These are phyloP conservation scores for Caenorhabditis sp. DNA, from an alignment of 2,888 invertebrate species.

Conservation along the genomic window DNA sequence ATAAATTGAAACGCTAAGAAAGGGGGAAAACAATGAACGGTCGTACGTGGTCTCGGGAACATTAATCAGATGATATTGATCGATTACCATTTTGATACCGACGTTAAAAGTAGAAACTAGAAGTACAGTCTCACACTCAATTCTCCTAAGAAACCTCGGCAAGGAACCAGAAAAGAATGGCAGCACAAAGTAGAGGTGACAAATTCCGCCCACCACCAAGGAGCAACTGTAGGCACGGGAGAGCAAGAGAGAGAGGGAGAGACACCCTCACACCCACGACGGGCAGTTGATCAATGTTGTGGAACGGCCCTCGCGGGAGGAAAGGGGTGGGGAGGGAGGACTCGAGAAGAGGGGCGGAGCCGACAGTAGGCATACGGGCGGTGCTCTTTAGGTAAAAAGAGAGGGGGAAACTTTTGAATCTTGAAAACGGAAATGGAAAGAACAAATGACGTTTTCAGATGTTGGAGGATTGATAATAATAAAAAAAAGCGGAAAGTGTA, in stretches of 20 bases:
- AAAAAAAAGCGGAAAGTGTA: neutral
- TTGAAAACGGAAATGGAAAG: neutral
- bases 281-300: constrained; percentile 42
- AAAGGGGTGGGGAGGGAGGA: constrained; percentile 8
- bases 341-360: constrained; percentile 23
- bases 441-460: neutral
- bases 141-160: too few relatives aligned
- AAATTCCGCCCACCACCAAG: neutral
- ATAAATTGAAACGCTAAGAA: neutral
- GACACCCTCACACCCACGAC: constrained; percentile 19
- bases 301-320: constrained; percentile 21
- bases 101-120: neutral
- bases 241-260: neutral
- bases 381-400: constrained; percentile 17
- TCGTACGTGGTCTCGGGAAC: too few relatives aligned
- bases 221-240: neutral
- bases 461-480: neutral
- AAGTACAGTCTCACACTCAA: too few relatives aligned
- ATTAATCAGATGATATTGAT: neutral
- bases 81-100: neutral
- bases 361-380: constrained; percentile 22
- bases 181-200: neutral
- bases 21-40: constrained; percentile 5
- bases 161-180: neutral
- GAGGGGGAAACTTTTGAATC: neutral